A percentile compares a stretch with the other conserved stretches of the same genome.
Evolutionary conservation across 1,140 invertebrate genomes (phyloP).

Genomic region (Drosophila jambulina): DNA sequence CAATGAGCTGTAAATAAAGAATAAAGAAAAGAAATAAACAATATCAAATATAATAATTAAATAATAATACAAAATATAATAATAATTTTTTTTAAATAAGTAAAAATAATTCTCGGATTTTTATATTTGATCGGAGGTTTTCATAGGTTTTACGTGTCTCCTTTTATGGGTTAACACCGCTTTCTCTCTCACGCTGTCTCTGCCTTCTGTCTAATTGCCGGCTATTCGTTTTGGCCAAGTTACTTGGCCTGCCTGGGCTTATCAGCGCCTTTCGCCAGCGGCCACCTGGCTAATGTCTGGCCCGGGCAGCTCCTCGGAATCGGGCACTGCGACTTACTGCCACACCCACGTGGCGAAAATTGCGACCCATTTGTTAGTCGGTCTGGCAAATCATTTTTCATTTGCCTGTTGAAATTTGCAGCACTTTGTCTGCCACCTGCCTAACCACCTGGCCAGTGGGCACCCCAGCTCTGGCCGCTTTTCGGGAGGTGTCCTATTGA

Average conservation of each 20-base stretch:
- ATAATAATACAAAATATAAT: background rate
- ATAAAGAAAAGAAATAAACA: background rate
- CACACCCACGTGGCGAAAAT: conserved; percentile 44
- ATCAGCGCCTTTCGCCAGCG: conserved; percentile 35
- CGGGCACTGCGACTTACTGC: conserved; percentile 2
- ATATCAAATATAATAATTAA: background rate
- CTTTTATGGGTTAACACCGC: conserved; percentile 9
- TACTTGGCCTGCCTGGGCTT: conserved; percentile 44
- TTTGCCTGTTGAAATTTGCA: conserved; percentile 74
- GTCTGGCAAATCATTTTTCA: conserved; percentile 73
- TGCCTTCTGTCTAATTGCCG: conserved; percentile 67
- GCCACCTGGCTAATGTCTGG: background rate
- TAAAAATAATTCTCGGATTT: too few species aligned
- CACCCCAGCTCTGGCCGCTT: background rate
- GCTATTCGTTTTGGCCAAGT: conserved; percentile 70
- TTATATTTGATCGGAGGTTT: background rate
- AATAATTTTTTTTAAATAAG: too few species aligned
- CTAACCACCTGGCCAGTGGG: background rate
- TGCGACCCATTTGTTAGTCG: conserved; percentile 56
- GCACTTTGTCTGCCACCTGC: conserved; percentile 59
- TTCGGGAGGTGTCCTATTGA: conserved; percentile 56
- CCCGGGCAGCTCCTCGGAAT: background rate
- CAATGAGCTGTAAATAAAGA: background rate
- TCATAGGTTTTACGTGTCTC: background rate
- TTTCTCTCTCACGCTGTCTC: conserved; percentile 5